These are phyloP conservation scores for Phocides pigmalion DNA, from an alignment of 1,140 invertebrate genomes.

Conservation along the genomic window DNA sequence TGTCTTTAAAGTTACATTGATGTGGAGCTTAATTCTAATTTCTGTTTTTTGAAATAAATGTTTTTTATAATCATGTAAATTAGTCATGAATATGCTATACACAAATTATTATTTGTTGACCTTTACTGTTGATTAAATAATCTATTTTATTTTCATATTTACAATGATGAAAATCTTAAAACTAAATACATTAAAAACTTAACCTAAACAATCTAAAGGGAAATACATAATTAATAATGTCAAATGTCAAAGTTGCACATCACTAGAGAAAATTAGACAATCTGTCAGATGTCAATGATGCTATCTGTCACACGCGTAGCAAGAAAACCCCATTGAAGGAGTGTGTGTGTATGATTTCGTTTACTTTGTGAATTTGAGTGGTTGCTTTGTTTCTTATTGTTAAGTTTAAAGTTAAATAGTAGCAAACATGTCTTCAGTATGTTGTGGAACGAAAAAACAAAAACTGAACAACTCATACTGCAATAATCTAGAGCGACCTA, in stretches of 20 bases:
- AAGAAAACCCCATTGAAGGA: slow-evolving; percentile 51
- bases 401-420: slow-evolving; percentile 52
- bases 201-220: too few species aligned
- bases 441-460: slow-evolving; percentile 95
- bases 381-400: slow-evolving; percentile 60
- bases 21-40: too few species aligned
- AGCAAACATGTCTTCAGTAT: slow-evolving; percentile 91
- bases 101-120: too few species aligned
- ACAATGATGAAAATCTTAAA: too few species aligned
- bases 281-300: slow-evolving; percentile 17
- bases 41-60: too few species aligned
- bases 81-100: too few species aligned
- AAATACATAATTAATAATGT: background rate
- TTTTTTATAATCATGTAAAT: too few species aligned
- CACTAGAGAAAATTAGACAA: background rate
- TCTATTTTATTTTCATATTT: too few species aligned
- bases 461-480: slow-evolving; percentile 90
- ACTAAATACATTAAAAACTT: too few species aligned
- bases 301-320: slow-evolving; percentile 38
- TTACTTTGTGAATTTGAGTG: slow-evolving; percentile 62
- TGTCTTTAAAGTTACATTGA: too few species aligned
- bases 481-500: slow-evolving; percentile 79
- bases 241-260: background rate
- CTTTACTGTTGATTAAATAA: too few species aligned
- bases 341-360: slow-evolving; percentile 70